Evolutionary conservation across 2,113 vertebrate genomes (phyloP).

Genomic region (Arenaria interpres): DNA sequence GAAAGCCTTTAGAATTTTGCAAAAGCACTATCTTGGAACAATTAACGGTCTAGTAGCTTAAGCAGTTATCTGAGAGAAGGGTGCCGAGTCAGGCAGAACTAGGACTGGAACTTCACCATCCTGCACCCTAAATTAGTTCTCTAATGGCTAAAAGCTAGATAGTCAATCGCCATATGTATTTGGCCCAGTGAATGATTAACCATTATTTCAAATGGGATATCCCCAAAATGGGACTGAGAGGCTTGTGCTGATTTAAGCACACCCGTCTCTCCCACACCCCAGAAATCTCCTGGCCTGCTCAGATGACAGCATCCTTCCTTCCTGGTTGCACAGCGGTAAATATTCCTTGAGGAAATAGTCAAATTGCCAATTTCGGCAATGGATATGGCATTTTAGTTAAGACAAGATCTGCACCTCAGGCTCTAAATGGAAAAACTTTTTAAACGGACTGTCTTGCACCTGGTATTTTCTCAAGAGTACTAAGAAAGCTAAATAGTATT

Average conservation of each 20-base stretch:
- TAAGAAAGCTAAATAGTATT: background rate
- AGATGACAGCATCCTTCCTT: background rate
- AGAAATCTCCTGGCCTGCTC: background rate
- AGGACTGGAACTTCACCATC: background rate
- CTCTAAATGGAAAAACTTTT: background rate
- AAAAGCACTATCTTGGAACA: background rate
- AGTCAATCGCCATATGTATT: rapidly evolving
- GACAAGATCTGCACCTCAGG: background rate
- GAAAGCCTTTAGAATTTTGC: background rate
- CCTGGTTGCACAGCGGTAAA: background rate
- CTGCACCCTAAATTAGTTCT: background rate
- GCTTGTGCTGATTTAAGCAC: background rate
- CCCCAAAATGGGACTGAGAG: background rate
- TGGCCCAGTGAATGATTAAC: background rate
- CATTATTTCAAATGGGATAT: background rate
- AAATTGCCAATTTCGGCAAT: background rate
- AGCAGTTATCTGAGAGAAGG: background rate
- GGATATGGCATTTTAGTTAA: background rate
- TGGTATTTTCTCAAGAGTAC: background rate
- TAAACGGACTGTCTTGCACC: background rate
- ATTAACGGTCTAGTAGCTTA: background rate
- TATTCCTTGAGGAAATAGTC: background rate
- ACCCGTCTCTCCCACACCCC: background rate
- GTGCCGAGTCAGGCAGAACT: background rate
- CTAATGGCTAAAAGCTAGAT: background rate